Evolutionary conservation across 2,113 vertebrate species (phyloP).

Genomic region (Tachysurus fulvidraco): DNA sequence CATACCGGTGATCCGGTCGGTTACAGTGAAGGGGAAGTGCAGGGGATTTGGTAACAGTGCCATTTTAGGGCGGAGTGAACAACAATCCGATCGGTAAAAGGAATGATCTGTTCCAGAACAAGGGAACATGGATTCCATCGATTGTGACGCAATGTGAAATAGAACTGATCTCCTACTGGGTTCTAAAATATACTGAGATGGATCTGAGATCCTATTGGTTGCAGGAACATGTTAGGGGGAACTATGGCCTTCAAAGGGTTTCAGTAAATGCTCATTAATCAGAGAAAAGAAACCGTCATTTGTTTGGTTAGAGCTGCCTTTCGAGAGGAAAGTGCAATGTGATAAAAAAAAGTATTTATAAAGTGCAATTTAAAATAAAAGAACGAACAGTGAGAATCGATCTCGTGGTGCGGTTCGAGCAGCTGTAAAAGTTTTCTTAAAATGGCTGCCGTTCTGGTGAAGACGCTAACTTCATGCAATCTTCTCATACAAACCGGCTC

Average conservation of each 20-base stretch:
- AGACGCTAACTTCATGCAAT: neutral
- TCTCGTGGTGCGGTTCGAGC: no score
- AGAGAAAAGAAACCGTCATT: neutral
- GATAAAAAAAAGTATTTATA: neutral
- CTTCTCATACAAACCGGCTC: neutral
- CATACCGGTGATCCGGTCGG: no score
- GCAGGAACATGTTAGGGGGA: neutral
- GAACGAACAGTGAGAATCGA: neutral
- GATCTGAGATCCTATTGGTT: neutral
- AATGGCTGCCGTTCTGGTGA: neutral
- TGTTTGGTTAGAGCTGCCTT: neutral
- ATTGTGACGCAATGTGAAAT: neutral
- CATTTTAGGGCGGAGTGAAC: no score
- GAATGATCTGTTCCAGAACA: no score
- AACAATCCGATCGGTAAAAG: no score
- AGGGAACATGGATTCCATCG: no score
- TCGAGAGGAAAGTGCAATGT: neutral
- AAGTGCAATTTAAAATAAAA: neutral
- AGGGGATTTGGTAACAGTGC: no score
- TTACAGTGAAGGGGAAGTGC: no score
- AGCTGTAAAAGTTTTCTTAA: neutral
- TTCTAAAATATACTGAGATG: neutral
- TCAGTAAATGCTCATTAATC: neutral
- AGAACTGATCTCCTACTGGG: neutral
- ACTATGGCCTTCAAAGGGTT: neutral